Base-by-base conservation (phyloP, 2,888 invertebrate genomes). In the Matsumyia berberina region DNA sequence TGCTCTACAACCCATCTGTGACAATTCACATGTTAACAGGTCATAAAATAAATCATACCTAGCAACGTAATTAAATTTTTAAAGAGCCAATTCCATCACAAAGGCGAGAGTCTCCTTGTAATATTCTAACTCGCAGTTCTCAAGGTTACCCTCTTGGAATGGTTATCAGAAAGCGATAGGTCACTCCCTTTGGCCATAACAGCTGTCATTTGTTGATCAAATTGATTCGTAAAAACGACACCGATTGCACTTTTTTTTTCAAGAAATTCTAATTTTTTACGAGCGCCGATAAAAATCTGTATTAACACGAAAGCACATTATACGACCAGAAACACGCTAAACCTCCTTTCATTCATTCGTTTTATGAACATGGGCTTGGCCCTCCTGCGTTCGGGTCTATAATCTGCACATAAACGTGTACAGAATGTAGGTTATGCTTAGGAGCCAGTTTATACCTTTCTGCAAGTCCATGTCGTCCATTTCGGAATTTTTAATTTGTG, bases 401-500 rank as follows among this genome's bases (percentile, higher is more conserved):
- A 15, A 15, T 29, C 35, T 64, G 24, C 64, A 31, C 15, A 11
- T 53, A 53, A 2, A 15, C 29, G 6, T 15, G 46, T 49, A 46
- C 19, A 35, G 19, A 29, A 57, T 11, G 37, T 24, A 5, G 31
- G 8, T 15, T 60, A 12, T 17, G n/a, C n/a, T 33, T 49, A 49
- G 24, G 24, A 11, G 9, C 1, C 15, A 19, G 8, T 35, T 64
- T 33, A 51, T 87, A 92, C 92, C 92, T 89, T 92, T 92, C 82
- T 90, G 91, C 79, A 92, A 87, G 81, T 92, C 91, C 92, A 92
- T 92, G 83, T 92, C 91, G 86, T 97, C 97, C 95, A 97, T 96
- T 90, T 97, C 96, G 5, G 95, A 94, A 90, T 97, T 97, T 89
- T 95, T 95, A 87, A 98, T 96, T 87, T 95, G 94, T 89, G 95